phyloP scores from a whole-genome alignment of 2,888 invertebrate species.

The Xestia rhomboidea region DNA sequence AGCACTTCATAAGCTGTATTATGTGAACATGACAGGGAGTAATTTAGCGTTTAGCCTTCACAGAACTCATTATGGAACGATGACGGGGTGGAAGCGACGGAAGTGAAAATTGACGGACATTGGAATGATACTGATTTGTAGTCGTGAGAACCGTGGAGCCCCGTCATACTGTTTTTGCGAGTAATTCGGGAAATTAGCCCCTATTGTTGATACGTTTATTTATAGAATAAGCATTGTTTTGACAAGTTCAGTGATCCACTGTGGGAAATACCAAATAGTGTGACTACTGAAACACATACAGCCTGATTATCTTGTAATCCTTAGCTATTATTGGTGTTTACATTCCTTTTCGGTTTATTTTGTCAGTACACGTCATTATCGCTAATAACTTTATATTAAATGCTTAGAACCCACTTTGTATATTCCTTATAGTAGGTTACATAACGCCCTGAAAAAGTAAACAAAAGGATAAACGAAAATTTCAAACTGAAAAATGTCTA shows the following conservation, averaged over 20 bases:
- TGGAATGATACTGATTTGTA: constrained; percentile 59
- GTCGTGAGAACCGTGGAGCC: constrained; percentile 61
- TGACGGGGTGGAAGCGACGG: constrained; percentile 79
- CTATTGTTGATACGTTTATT: constrained; percentile 54
- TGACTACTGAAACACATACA: constrained; percentile 12
- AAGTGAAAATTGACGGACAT: constrained; percentile 75
- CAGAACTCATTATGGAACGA: constrained; percentile 74
- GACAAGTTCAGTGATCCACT: constrained; percentile 50
- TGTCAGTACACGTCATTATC: background rate
- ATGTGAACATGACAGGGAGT: constrained; percentile 66
- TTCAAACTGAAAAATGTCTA: background rate
- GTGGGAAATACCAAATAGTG: constrained; percentile 16
- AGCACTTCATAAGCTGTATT: constrained; percentile 63
- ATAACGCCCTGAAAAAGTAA: background rate
- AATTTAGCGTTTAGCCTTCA: constrained; percentile 75
- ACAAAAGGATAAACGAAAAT: background rate
- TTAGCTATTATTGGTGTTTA: background rate
- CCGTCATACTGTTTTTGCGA: constrained; percentile 48
- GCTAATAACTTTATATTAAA: background rate
- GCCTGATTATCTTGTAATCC: background rate
- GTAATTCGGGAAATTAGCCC: constrained; percentile 51
- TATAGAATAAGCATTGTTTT: constrained; percentile 48
- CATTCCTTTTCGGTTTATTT: background rate
- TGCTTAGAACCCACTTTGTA: background rate
- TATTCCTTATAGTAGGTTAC: background rate